These are phyloP conservation scores for Himalopsyche anomala DNA, from an alignment of 2,888 invertebrate genomes.

Conservation along the genomic window DNA sequence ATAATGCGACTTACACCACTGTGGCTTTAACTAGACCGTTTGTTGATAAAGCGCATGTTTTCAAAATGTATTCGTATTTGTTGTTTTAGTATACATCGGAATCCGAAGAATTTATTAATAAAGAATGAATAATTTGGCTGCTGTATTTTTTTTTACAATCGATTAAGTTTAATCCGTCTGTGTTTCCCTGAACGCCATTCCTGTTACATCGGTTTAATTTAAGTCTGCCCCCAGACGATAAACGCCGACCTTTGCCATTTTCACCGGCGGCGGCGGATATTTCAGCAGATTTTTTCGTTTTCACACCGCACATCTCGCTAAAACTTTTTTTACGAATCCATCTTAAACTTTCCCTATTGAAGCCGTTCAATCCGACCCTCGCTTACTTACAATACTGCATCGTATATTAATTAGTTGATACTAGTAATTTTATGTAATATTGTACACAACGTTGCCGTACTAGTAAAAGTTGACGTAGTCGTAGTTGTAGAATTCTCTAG, in stretches of 20 bases:
- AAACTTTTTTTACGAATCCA: neutral
- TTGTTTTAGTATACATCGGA: neutral
- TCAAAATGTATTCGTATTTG: neutral
- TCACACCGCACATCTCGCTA: neutral
- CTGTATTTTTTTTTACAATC: neutral
- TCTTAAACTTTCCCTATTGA: neutral
- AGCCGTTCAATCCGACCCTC: too few species aligned
- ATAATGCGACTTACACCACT: too few species aligned
- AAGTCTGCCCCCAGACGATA: conserved; percentile 9
- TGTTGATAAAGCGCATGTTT: too few species aligned
- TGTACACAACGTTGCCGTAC: too few species aligned
- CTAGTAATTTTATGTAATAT: too few species aligned
- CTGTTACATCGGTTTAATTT: conserved; percentile 23
- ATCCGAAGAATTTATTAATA: neutral
- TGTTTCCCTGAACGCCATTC: neutral
- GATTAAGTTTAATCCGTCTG: neutral
- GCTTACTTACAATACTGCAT: too few species aligned
- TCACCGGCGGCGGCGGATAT: neutral
- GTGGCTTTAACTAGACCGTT: too few species aligned
- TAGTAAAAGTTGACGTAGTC: too few species aligned
- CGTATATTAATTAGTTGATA: too few species aligned
- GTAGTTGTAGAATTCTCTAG: too few species aligned
- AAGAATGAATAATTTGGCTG: neutral
- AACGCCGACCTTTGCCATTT: conserved; percentile 34
- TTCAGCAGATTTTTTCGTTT: neutral